Percentiles rank a stretch among this genome's conserved stretches.
These are phyloP conservation scores for Lepisosteus osseus DNA, from an alignment of 2,113 vertebrate species.

Conservation along the genomic window DNA sequence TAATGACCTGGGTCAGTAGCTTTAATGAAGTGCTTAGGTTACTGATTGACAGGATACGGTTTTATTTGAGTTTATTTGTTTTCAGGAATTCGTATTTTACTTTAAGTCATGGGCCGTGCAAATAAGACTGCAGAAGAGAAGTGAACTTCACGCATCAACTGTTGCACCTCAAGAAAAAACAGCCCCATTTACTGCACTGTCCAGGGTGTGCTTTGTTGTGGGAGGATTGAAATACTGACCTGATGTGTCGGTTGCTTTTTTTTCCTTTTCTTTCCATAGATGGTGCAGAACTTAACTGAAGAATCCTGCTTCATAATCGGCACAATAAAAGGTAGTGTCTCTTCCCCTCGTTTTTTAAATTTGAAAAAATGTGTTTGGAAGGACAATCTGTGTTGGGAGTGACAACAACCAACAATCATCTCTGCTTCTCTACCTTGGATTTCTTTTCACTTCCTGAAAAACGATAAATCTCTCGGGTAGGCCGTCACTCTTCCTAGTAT, in stretches of 20 bases:
- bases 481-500: too few relatives aligned
- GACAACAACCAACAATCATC: too few relatives aligned
- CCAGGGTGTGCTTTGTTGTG: too few relatives aligned
- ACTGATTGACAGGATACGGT: conserved; percentile 63
- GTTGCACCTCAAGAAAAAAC: too few relatives aligned
- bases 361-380: neutral
- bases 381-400: too few relatives aligned
- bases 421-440: too few relatives aligned
- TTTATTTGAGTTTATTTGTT: conserved; percentile 43
- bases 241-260: neutral
- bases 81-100: conserved; percentile 14
- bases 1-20: conserved; percentile 37
- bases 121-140: neutral
- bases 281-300: conserved; percentile 90
- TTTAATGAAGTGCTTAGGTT: conserved; percentile 57
- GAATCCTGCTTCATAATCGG: conserved; percentile 87
- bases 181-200: too few relatives aligned
- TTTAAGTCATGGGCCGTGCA: neutral
- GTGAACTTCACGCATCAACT: too few relatives aligned
- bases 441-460: too few relatives aligned
- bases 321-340: conserved; percentile 74
- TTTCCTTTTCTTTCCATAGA: conserved; percentile 60
- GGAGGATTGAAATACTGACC: neutral
- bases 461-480: too few relatives aligned
- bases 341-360: neutral